Base-by-base conservation (phyloP, 1,140 invertebrate genomes). In the Drosophila serrata region DNA sequence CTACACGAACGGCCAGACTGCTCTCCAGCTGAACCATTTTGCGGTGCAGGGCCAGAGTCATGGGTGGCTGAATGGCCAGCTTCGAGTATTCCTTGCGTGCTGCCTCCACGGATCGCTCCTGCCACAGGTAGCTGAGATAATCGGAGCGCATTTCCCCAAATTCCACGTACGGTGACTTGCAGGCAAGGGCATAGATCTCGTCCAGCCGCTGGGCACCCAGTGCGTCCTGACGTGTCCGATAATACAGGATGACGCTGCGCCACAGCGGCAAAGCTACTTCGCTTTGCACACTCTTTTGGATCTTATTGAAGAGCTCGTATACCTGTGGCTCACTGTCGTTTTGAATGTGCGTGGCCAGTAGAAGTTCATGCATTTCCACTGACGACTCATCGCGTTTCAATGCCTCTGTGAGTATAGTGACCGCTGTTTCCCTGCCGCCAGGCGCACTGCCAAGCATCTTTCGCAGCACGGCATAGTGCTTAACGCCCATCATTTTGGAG, bases 41-140 rank as follows among this genome's bases (percentile, higher is more conserved):
- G 7, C 87, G 79, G 57, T 92, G 91, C 60, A 92, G 46, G 9
- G 76, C 59, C n/a, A 92, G 42, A 3, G 85, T 82, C 56, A 90
- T 79, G 17, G 91, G 91, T 8, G 91, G 85, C 51, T 81, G 75
- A 15, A 84, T 31, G 29, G 79, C 79, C 56, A 92, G 33, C 29
- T 88, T 81, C 22, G 75, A 51, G 39, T 92, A 92, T 22, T 90
- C 75, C 17, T 84, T 75, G 6, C 91, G 80, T 1, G 91, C 75
- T n/a, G 72, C 76, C 27, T 73, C 53, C 4, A 81, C 49, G 4
- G 85, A 79, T n/a, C 80, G 72, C 45, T 85, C 86, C 27, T 77
- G 69, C 85, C 91, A 87, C 9, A 86, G 57, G 46, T 81, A 92
- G 8, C 78, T 67, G 17, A 92, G 39, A 35, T 88, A 92, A 29